phyloP scores from a whole-genome alignment of 1,140 invertebrate species.

The Telenomus remus region DNA sequence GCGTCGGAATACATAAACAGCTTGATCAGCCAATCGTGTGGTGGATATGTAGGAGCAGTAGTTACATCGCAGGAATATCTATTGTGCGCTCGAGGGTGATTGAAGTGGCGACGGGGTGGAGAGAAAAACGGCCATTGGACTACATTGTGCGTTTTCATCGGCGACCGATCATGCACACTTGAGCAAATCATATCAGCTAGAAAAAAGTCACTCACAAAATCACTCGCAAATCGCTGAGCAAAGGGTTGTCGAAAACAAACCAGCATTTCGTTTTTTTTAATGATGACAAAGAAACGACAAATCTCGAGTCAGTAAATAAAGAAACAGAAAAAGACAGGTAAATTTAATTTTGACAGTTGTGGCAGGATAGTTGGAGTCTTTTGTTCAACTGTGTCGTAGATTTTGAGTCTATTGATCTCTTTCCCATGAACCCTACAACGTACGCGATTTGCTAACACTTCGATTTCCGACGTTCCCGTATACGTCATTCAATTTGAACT shows the following conservation, averaged over 20 bases:
- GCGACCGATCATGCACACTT: conserved; percentile 18
- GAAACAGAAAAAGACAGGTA: no score
- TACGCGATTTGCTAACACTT: conserved; percentile 8
- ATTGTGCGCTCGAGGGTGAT: conserved; percentile 65
- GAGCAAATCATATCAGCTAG: conserved; percentile 19
- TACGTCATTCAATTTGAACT: conserved; percentile 16
- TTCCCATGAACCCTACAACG: neutral
- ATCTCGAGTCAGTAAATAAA: no score
- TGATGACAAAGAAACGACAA: no score
- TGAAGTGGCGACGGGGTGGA: conserved; percentile 38
- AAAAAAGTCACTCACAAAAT: conserved; percentile 23
- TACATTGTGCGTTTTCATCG: conserved; percentile 37
- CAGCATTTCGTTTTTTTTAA: no score
- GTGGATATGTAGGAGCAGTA: conserved; percentile 59
- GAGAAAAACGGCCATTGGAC: conserved; percentile 35
- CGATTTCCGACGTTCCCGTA: conserved; percentile 1
- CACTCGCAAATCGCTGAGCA: conserved; percentile 29
- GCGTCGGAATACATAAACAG: conserved; percentile 66
- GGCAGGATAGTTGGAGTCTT: neutral
- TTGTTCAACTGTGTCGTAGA: neutral
- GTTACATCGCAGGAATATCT: conserved; percentile 63
- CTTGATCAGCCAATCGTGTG: conserved; percentile 59
- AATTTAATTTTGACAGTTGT: no score
- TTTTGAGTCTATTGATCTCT: conserved; percentile 1
- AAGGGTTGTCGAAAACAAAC: conserved; percentile 30